Percentiles rank a stretch among this genome's conserved stretches.
These are phyloP conservation scores for Bothrops jararaca DNA, from an alignment of 2,113 vertebrate genomes.

Conservation along the genomic window DNA sequence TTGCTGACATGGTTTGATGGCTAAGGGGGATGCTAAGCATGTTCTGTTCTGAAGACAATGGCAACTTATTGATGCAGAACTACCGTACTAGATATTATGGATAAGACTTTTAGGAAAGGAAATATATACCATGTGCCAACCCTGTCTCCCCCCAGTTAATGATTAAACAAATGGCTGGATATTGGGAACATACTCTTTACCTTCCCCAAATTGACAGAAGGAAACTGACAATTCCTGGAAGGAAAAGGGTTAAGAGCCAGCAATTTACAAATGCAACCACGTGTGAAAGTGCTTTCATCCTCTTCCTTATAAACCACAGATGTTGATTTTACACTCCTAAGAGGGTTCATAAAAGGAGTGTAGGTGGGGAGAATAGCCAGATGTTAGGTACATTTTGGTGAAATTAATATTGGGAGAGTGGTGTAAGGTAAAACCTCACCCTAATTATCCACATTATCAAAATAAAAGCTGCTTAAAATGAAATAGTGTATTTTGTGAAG, in stretches of 20 bases:
- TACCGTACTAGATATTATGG: not conserved
- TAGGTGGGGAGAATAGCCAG: not conserved
- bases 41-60: not conserved
- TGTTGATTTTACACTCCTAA: conserved; percentile 36
- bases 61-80: not conserved
- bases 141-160: conserved; percentile 26
- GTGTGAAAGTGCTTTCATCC: conserved; percentile 58
- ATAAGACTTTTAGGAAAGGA: conserved; percentile 10
- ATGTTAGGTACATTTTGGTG: rapidly evolving
- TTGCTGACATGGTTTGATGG: not conserved
- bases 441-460: not conserved
- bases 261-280: conserved; percentile 57
- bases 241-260: conserved; percentile 82
- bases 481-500: not conserved
- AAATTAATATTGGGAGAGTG: not conserved
- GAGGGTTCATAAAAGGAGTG: conserved; percentile 24
- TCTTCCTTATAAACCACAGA: conserved; percentile 46
- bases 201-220: conserved; percentile 47
- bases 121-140: not conserved
- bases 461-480: not conserved
- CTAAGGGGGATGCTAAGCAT: not conserved
- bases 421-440: rapidly evolving
- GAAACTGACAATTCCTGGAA: conserved; percentile 77
- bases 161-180: conserved; percentile 47
- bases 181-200: conserved; percentile 60